Evolutionary conservation across 2,113 vertebrate genomes (phyloP).

Genomic region (Gnathonemus longibarbis): DNA sequence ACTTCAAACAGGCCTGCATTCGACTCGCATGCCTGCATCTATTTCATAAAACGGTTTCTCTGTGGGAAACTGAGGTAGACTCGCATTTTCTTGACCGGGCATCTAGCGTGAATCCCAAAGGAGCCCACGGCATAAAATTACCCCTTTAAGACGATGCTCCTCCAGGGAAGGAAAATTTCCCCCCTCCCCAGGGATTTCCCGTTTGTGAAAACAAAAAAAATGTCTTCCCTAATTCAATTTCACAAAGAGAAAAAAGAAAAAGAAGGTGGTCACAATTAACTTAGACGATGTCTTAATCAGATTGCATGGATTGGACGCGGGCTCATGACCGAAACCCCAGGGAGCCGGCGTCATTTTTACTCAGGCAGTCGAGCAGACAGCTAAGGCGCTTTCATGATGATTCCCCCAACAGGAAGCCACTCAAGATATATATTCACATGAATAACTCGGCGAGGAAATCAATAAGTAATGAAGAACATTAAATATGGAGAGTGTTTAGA

Average conservation of each 20-base stretch:
- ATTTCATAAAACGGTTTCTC: neutral
- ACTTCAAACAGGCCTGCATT: neutral
- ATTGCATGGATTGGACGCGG: constrained; percentile 33
- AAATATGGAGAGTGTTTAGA: constrained; percentile 8
- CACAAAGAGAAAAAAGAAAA: constrained; percentile 31
- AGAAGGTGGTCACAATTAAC: constrained; percentile 40
- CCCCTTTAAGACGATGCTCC: neutral
- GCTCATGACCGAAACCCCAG: constrained; percentile 21
- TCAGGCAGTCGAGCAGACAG: constrained; percentile 31
- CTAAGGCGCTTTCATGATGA: constrained; percentile 39
- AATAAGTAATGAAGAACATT: constrained; percentile 20
- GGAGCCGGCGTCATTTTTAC: constrained; percentile 34
- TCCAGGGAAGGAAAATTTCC: constrained; percentile 12
- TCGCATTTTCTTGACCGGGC: neutral
- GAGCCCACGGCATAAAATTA: neutral
- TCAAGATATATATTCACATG: constrained; percentile 17
- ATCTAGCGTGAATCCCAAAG: neutral
- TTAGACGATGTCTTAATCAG: constrained; percentile 40
- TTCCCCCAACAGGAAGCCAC: constrained; percentile 15
- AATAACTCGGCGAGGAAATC: constrained; percentile 3
- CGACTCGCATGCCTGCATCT: neutral
- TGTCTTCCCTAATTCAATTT: constrained; percentile 35
- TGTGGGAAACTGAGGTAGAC: neutral
- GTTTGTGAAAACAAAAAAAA: constrained; percentile 28
- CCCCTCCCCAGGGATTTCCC: constrained; percentile 17